Base-by-base conservation (phyloP, 2,797 vertebrate species). In the Rousettus madagascariensis region DNA sequence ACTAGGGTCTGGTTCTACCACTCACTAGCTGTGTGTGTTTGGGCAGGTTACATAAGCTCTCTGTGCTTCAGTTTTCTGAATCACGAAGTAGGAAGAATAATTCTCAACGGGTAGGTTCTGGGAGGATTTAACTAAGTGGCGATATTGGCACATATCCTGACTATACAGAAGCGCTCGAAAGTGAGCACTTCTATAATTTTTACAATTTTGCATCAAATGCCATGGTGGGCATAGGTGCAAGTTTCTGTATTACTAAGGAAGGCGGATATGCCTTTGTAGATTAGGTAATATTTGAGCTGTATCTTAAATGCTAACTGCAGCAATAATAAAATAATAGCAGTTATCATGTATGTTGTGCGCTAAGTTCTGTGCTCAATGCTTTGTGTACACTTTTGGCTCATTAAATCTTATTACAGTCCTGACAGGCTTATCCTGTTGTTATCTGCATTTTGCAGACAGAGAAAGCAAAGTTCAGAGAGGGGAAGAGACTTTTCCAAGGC, bases 301-400 rank as follows among this genome's bases (percentile, higher is more conserved):
- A 41, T 65, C 43, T 77, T 84, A 69, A 49, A 38, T 74, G 68
- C 63, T 24, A 28, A 65, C 55, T 61, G 38, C 7, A 79, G 17
- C 49, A 85, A 16, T 33, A 41, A 30, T 9, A 79, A 65, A 57
- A 24, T 41, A 53, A 68, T 13, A 33, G 30, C 43, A 30, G 19
- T 68, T 8, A 6, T 26, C 17, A 3, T 0, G 3, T 33, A 16
- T 0, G 0, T 66, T 28, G 4, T 1, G 13, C 10, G 12, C 49
- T 77, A 6, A 33, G 19, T 36, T 49, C 55, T 53, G 16, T 43
- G 59, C 17, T 71, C 16, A 46, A 0, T 12, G 7, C 20, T 61
- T 49, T 28, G 0, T 43, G 9, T 15, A 7, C 15, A 28, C 24
- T 11, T n/a, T 78, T n/a, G 63, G 6, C 55, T 91, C 68, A 36